A percentile compares a stretch with the other conserved stretches of the same genome.
Evolutionary conservation across 2,797 vertebrate species (phyloP).

Genomic region (Eleutherodactylus coqui): DNA sequence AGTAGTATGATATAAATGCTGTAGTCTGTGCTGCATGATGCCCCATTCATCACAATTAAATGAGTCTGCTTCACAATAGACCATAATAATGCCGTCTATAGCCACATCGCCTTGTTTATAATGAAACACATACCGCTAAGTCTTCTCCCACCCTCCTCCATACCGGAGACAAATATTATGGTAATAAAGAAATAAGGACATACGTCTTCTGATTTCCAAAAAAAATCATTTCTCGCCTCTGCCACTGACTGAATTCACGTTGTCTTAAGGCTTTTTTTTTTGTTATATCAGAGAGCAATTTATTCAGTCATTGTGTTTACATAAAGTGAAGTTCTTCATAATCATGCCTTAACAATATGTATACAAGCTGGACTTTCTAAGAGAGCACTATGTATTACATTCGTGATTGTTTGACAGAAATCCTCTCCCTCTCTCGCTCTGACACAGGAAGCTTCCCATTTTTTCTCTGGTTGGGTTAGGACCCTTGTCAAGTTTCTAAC

Average conservation of each 20-base stretch:
- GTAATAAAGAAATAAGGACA: slow-evolving; percentile 79
- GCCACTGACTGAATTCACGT: slow-evolving; percentile 81
- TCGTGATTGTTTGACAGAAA: slow-evolving; percentile 98
- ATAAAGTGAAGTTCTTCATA: slow-evolving; percentile 91
- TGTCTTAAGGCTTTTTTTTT: slow-evolving; percentile 86
- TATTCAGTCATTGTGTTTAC: slow-evolving; percentile 90
- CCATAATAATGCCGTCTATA: slow-evolving; percentile 19
- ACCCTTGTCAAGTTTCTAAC: slow-evolving; percentile 87
- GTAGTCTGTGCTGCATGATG: not conserved
- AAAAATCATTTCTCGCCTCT: slow-evolving; percentile 77
- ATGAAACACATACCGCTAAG: slow-evolving; percentile 42
- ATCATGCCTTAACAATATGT: slow-evolving; percentile 90
- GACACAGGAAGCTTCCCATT: slow-evolving; percentile 92
- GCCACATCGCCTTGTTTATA: slow-evolving; percentile 43
- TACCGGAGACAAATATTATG: slow-evolving; percentile 83
- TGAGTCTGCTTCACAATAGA: not conserved
- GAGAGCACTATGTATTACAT: slow-evolving; percentile 91
- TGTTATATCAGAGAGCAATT: slow-evolving; percentile 89
- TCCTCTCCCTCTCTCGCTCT: slow-evolving; percentile 87
- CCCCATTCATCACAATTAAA: slow-evolving; percentile 29
- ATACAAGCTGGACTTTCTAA: slow-evolving; percentile 91
- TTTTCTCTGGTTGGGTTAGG: slow-evolving; percentile 86
- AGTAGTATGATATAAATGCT: not conserved
- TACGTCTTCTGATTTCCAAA: slow-evolving; percentile 82
- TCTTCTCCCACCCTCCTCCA: slow-evolving; percentile 30